These are phyloP conservation scores for Rhizomys pruinosus DNA, from an alignment of 2,113 vertebrate species.

Conservation along the genomic window DNA sequence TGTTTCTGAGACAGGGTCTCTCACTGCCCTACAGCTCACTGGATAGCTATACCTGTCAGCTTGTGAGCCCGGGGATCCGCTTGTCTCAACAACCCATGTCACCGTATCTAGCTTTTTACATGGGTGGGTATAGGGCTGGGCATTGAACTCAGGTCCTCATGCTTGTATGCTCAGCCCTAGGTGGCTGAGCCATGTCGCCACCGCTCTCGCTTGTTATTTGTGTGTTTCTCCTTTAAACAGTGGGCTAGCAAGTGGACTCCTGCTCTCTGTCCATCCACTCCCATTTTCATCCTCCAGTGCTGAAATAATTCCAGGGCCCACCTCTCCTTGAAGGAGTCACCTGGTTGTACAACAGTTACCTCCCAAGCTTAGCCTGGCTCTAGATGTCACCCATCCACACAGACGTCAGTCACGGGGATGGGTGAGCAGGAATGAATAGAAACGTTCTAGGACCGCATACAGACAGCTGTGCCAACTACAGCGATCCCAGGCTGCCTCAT, in stretches of 20 bases:
- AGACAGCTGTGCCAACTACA: fast-evolving
- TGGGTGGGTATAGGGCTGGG: neutral
- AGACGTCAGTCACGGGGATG: no score
- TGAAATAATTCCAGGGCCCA: neutral
- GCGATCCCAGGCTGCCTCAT: neutral
- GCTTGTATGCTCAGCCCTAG: neutral
- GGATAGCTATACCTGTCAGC: no score
- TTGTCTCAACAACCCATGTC: neutral
- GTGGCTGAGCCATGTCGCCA: neutral
- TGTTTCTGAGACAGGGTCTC: neutral
- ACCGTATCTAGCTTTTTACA: neutral
- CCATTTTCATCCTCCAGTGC: neutral
- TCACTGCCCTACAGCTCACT: neutral
- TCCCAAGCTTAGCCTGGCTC: neutral
- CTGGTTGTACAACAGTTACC: neutral
- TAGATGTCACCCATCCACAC: neutral
- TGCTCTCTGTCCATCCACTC: neutral
- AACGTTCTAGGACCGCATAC: neutral
- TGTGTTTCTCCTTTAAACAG: neutral
- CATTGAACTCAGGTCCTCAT: neutral
- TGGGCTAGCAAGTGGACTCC: neutral
- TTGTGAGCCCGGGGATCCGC: neutral
- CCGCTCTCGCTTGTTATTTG: neutral
- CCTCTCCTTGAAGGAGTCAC: neutral
- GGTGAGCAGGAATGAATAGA: neutral